Conservation (phyloP, 2,113 vertebrate species). For the Isichthys henryi region DNA sequence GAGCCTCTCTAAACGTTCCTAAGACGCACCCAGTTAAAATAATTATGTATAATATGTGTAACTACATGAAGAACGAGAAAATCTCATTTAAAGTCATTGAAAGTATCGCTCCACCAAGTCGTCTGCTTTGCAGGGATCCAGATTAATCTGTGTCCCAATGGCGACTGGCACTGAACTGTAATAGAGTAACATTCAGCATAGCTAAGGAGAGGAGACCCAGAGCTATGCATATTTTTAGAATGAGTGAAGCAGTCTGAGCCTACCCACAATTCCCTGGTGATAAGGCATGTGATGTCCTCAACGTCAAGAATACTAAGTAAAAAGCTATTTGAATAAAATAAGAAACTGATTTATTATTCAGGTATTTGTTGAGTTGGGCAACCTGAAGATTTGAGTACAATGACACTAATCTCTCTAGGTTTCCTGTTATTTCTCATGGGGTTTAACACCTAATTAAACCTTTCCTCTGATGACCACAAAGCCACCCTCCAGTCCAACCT, state of each 20-base stretch:
- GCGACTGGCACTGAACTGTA: not conserved
- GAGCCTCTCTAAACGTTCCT: not conserved
- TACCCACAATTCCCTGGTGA: not conserved
- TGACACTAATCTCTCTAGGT: conserved; percentile 27
- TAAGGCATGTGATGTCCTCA: not conserved
- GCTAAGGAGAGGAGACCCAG: not conserved
- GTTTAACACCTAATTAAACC: conserved; percentile 29
- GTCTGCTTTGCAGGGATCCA: not conserved
- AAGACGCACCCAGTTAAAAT: not conserved
- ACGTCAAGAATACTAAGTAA: not conserved
- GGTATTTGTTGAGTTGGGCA: conserved; percentile 29
- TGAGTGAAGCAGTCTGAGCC: not conserved
- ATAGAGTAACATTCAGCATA: not conserved
- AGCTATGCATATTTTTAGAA: conserved; percentile 11
- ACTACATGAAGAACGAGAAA: not conserved
- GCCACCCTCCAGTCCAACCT: conserved; percentile 7
- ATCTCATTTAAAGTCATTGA: not conserved
- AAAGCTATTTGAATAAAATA: not conserved
- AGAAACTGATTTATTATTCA: conserved; percentile 1
- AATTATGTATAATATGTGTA: not conserved
- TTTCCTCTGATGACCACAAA: not conserved
- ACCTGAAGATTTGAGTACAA: conserved; percentile 10
- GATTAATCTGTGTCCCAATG: conserved; percentile 14
- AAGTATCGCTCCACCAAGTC: conserved; percentile 8
- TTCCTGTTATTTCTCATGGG: conserved; percentile 31